Evolutionary conservation across 2,113 vertebrate genomes (phyloP).

Genomic region (Alaudala cheleensis): DNA sequence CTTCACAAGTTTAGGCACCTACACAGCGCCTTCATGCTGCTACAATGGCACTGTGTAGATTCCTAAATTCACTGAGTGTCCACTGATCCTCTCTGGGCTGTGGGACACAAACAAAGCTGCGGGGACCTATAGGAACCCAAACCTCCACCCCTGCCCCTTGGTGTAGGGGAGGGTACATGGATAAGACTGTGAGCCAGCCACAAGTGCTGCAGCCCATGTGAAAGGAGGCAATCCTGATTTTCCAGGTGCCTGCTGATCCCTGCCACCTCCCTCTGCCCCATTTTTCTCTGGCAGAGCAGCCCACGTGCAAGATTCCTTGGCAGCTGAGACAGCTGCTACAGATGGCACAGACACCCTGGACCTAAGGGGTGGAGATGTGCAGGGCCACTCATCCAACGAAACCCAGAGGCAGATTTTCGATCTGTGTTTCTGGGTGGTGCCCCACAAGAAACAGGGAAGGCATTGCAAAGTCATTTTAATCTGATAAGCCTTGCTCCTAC

Average conservation of each 20-base stretch:
- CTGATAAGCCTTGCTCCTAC: background rate
- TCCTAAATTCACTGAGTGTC: background rate
- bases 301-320: fast-evolving
- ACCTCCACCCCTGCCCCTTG: background rate
- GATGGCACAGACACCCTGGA: background rate
- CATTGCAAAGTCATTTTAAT: background rate
- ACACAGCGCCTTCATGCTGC: background rate
- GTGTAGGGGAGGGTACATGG: background rate
- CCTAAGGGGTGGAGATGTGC: background rate
- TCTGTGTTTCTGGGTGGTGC: background rate
- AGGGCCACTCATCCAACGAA: background rate
- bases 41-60: background rate
- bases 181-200: fast-evolving
- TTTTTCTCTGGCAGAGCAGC: background rate
- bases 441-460: background rate
- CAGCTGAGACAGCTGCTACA: background rate
- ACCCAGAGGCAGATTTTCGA: fast-evolving
- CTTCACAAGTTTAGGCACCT: background rate
- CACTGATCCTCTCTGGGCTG: background rate
- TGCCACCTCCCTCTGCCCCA: background rate
- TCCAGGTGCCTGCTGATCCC: background rate
- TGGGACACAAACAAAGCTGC: background rate
- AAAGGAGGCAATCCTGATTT: background rate
- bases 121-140: background rate
- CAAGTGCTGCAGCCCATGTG: fast-evolving